phyloP scores from a whole-genome alignment of 2,888 invertebrate species.

The Hemithea aestivaria region DNA sequence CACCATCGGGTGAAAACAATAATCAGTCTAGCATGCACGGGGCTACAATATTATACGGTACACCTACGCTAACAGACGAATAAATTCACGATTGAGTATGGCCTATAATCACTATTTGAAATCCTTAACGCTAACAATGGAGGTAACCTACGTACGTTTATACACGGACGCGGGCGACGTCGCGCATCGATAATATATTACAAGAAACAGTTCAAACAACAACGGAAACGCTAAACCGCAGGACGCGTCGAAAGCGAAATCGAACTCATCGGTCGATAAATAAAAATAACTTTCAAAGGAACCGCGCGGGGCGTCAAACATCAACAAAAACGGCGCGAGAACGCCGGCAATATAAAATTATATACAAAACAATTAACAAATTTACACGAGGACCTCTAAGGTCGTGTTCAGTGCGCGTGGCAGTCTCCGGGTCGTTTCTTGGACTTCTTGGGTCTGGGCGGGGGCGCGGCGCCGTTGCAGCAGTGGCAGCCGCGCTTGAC shows the following conservation, averaged over 20 bases:
- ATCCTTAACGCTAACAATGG: conserved; percentile 54
- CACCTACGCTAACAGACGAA: conserved; percentile 55
- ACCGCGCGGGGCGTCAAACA: conserved; percentile 42
- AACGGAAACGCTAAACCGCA: conserved; percentile 23
- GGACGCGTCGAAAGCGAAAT: conserved; percentile 21
- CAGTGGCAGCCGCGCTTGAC: conserved; percentile 82
- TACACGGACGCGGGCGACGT: conserved; percentile 59
- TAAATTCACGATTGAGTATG: conserved; percentile 72
- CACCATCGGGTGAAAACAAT: conserved; percentile 26
- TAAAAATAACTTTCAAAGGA: conserved; percentile 49
- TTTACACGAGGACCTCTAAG: conserved; percentile 23
- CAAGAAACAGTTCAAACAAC: conserved; percentile 12
- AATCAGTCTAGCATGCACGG: conserved; percentile 61
- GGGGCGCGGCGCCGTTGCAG: conserved; percentile 78
- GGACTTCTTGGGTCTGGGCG: conserved; percentile 71
- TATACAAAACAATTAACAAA: conserved; percentile 72
- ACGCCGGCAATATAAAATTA: conserved; percentile 49
- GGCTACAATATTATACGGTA: conserved; percentile 45
- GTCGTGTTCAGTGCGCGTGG: conserved; percentile 28
- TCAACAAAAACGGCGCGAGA: conserved; percentile 49
- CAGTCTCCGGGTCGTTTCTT: conserved; percentile 53
- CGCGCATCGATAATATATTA: conserved; percentile 33
- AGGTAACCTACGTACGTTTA: conserved; percentile 60
- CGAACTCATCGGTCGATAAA: conserved; percentile 56
- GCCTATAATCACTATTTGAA: conserved; percentile 64